These are phyloP conservation scores for Cylloceria caligata DNA, from an alignment of 2,888 invertebrate genomes.

Conservation along the genomic window DNA sequence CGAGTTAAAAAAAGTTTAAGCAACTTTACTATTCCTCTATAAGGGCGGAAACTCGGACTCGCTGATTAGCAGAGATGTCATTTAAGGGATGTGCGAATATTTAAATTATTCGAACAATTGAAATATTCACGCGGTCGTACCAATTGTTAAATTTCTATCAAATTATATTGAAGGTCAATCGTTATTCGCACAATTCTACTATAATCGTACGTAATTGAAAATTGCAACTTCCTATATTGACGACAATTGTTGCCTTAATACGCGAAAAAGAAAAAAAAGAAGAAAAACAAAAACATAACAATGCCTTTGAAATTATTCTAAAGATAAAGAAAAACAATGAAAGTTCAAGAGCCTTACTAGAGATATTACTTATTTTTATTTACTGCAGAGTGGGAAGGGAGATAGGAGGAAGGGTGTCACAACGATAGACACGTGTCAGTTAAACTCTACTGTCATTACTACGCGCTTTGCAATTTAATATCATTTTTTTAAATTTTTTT, in stretches of 20 bases:
- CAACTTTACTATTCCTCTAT: not conserved
- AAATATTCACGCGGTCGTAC: not conserved
- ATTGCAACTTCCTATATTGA: slow-evolving; percentile 52
- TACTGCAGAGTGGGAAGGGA: not conserved
- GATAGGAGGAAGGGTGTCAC: no score
- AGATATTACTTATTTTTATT: slow-evolving; percentile 45
- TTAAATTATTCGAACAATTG: not conserved
- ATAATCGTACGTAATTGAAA: slow-evolving; percentile 24
- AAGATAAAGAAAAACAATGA: slow-evolving; percentile 45
- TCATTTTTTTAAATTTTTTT: slow-evolving; percentile 24
- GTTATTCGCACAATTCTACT: slow-evolving; percentile 9
- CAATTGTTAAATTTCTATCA: not conserved
- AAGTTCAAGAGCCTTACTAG: slow-evolving; percentile 62
- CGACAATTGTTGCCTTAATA: slow-evolving; percentile 63
- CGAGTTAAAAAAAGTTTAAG: slow-evolving; percentile 18
- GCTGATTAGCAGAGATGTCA: not conserved
- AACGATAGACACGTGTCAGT: slow-evolving; percentile 12
- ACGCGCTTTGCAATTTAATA: slow-evolving; percentile 58
- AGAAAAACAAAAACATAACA: no score
- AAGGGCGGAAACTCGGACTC: not conserved
- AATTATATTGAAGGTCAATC: not conserved
- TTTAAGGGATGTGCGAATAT: slow-evolving; percentile 15
- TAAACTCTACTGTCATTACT: slow-evolving; percentile 24
- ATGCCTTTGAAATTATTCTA: slow-evolving; percentile 64
- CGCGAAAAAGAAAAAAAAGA: no score